phyloP scores from a whole-genome alignment of 2,888 invertebrate genomes.

The Ornithoptera priamus region DNA sequence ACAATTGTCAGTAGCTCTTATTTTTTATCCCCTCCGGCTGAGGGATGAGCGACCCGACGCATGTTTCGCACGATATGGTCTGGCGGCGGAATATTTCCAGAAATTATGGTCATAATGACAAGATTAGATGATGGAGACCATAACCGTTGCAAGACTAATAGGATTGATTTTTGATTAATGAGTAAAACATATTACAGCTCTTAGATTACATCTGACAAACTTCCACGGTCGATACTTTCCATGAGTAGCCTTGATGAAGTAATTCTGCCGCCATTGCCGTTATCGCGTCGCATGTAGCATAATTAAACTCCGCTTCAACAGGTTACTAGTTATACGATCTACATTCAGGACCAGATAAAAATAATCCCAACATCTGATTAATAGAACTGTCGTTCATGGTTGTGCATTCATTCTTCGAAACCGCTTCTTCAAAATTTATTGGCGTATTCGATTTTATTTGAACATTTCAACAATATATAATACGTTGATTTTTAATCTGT shows the following conservation, averaged over 20 bases:
- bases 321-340: too few species aligned
- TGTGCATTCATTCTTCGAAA: conserved; percentile 18
- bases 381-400: conserved; percentile 10
- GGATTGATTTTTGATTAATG: too few species aligned
- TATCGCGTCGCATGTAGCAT: conserved; percentile 24
- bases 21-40: neutral
- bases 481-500: neutral
- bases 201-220: too few species aligned
- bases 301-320: neutral
- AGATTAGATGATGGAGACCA: too few species aligned
- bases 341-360: too few species aligned
- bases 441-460: conserved; percentile 21
- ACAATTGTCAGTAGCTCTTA: conserved; percentile 54
- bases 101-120: conserved; percentile 15
- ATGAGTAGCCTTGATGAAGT: too few species aligned
- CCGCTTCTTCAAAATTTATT: conserved; percentile 22
- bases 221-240: too few species aligned
- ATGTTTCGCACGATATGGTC: conserved; percentile 14
- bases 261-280: conserved; percentile 20
- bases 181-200: too few species aligned
- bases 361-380: neutral
- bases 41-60: neutral
- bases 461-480: neutral
- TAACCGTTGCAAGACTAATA: too few species aligned
- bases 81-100: conserved; percentile 16